Evolutionary conservation across 2,888 invertebrate species (phyloP).

Genomic region (Zaprionus bogoriensis): DNA sequence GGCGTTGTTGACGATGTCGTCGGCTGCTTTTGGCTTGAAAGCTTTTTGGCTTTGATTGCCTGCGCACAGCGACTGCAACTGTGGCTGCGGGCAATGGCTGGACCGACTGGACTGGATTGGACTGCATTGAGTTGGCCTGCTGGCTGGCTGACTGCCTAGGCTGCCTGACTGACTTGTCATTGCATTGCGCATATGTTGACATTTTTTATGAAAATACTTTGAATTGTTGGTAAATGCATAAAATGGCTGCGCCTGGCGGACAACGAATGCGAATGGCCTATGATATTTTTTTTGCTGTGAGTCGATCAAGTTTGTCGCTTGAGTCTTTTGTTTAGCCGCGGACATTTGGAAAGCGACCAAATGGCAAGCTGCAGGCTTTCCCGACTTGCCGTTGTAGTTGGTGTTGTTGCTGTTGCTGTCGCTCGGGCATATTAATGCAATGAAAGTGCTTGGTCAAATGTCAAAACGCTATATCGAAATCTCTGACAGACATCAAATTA

Average conservation of each 20-base stretch:
- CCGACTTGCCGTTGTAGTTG: neutral
- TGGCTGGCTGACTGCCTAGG: conserved; percentile 18
- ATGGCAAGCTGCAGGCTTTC: conserved; percentile 24
- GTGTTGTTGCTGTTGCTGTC: neutral
- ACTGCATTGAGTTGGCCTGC: conserved; percentile 20
- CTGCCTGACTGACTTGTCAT: conserved; percentile 52
- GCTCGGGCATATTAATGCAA: conserved; percentile 26
- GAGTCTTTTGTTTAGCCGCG: conserved; percentile 47
- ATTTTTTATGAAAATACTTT: conserved; percentile 65
- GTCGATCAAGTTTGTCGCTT: conserved; percentile 44
- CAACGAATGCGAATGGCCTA: conserved; percentile 33
- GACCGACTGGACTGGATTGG: conserved; percentile 48
- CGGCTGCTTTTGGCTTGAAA: conserved; percentile 66
- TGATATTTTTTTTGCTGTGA: conserved; percentile 37
- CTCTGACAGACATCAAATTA: conserved; percentile 59
- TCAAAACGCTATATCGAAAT: conserved; percentile 53
- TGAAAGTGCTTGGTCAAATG: conserved; percentile 58
- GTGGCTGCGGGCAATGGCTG: conserved; percentile 61
- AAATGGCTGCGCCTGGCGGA: conserved; percentile 41
- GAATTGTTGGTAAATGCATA: conserved; percentile 68
- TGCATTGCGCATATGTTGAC: conserved; percentile 73
- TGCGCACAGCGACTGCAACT: conserved; percentile 44
- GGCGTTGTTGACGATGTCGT: conserved; percentile 53
- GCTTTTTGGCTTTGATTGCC: conserved; percentile 67
- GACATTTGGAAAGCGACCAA: conserved; percentile 44